A percentile compares a stretch with the other conserved stretches of the same genome.
These are phyloP conservation scores for Amphipyra tragopoginis DNA, from an alignment of 2,888 invertebrate genomes.

Conservation along the genomic window DNA sequence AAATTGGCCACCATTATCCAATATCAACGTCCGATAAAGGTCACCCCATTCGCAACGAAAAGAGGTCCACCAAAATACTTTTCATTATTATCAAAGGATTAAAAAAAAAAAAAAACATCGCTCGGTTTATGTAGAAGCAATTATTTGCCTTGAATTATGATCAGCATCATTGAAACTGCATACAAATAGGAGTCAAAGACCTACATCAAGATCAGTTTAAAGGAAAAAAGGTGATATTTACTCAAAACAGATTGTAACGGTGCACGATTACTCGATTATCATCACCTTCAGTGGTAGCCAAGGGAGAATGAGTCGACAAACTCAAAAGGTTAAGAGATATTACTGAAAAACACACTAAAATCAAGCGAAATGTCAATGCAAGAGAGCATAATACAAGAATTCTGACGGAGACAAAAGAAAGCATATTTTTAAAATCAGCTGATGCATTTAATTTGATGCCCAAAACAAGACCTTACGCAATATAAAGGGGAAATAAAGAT, in stretches of 20 bases:
- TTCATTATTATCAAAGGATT: neutral
- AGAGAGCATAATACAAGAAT: neutral
- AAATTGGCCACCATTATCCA: neutral
- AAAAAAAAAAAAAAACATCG: slow-evolving; percentile 7
- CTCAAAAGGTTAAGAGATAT: slow-evolving; percentile 5
- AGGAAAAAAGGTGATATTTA: slow-evolving; percentile 5
- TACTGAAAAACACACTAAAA: neutral
- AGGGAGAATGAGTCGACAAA: slow-evolving; percentile 13
- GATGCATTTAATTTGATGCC: slow-evolving; percentile 11
- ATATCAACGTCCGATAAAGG: neutral
- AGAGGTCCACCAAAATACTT: neutral
- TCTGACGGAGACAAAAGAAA: no score
- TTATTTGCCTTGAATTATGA: slow-evolving; percentile 6
- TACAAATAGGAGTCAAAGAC: slow-evolving; percentile 22
- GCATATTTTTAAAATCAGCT: slow-evolving; percentile 16
- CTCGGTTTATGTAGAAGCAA: neutral
- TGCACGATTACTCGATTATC: slow-evolving; percentile 12
- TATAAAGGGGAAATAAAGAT: slow-evolving; percentile 8
- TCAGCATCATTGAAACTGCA: slow-evolving; percentile 1
- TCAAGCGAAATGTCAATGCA: neutral
- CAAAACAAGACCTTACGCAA: slow-evolving; percentile 44
- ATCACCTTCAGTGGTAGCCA: slow-evolving; percentile 25
- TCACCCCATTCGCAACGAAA: neutral
- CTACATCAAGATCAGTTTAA: slow-evolving; percentile 9
- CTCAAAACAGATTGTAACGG: neutral